Conservation (phyloP, 1,140 invertebrate genomes). For the Scaptomyza graminum region DNA sequence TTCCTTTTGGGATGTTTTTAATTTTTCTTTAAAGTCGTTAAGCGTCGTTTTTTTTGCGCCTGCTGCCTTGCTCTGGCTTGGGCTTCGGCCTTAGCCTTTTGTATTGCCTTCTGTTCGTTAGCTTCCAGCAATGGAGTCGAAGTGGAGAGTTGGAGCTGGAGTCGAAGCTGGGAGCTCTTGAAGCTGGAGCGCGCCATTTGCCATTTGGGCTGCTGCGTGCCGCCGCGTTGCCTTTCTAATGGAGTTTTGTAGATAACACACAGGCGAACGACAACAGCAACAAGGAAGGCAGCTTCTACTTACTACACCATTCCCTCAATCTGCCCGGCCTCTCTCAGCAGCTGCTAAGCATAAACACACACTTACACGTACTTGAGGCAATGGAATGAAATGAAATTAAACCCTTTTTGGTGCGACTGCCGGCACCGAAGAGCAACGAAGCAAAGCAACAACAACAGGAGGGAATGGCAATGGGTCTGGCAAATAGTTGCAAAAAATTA, state of each 20-base stretch:
- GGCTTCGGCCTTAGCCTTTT: conserved; percentile 10
- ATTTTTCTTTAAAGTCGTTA: conserved; percentile 83
- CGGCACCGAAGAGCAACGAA: conserved; percentile 20
- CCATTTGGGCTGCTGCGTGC: conserved; percentile 75
- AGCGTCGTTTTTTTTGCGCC: conserved; percentile 68
- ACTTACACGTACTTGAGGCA: conserved; percentile 72
- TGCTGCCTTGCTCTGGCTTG: conserved; percentile 16
- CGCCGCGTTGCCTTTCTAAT: conserved; percentile 75
- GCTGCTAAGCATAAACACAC: conserved; percentile 75
- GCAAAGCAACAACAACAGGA: background rate
- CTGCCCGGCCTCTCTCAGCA: background rate
- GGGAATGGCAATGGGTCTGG: conserved; percentile 14
- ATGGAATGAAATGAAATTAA: conserved; percentile 76
- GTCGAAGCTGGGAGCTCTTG: background rate
- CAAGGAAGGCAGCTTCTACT: conserved; percentile 30
- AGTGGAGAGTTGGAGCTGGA: background rate
- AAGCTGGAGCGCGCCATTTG: conserved; percentile 53
- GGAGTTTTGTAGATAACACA: conserved; percentile 78
- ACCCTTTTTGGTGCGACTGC: conserved; percentile 71
- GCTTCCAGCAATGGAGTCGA: conserved; percentile 35
- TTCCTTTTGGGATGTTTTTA: conserved; percentile 83
- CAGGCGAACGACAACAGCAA: conserved; percentile 26
- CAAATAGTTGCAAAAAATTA: conserved; percentile 75
- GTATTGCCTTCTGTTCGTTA: conserved; percentile 65
- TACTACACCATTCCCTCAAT: background rate